A percentile compares a stretch with the other conserved stretches of the same genome.
phyloP scores from a whole-genome alignment of 2,113 vertebrate genomes.

The Narcine bancroftii region DNA sequence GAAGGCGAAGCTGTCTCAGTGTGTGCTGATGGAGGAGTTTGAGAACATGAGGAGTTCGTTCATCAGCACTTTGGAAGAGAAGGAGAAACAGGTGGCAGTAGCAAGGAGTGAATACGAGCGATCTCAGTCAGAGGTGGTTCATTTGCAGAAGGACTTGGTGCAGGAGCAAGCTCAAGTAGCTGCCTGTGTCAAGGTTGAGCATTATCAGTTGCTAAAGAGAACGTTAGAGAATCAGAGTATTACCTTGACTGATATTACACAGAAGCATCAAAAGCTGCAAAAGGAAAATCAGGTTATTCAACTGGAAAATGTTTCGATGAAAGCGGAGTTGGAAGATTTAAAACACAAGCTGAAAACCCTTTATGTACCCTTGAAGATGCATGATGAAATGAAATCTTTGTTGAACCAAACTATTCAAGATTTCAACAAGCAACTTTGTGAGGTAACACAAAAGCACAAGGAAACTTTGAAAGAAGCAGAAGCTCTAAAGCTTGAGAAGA shows the following conservation, averaged over 20 bases:
- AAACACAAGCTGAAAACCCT: conserved; percentile 65
- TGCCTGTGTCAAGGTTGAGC: conserved; percentile 50
- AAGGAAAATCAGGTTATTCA: conserved; percentile 63
- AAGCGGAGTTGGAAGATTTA: conserved; percentile 68
- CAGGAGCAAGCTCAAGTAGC: conserved; percentile 19
- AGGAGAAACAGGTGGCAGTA: conserved; percentile 65
- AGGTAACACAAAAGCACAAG: conserved; percentile 60
- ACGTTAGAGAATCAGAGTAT: conserved; percentile 60
- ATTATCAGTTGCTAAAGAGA: conserved; percentile 60
- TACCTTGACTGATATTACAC: conserved; percentile 61
- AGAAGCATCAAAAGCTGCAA: conserved; percentile 68
- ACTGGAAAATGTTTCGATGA: conserved; percentile 63
- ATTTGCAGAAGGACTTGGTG: conserved; percentile 64
- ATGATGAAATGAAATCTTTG: conserved; percentile 66
- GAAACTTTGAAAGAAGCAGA: conserved; percentile 67
- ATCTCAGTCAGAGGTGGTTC: conserved; percentile 61
- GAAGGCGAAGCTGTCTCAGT: conserved; percentile 49
- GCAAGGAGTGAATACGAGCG: conserved; percentile 64
- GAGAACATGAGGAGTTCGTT: conserved; percentile 81
- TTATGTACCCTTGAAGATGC: conserved; percentile 66
- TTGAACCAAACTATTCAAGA: conserved; percentile 61
- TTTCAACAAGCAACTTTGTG: conserved; percentile 71
- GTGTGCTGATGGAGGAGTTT: conserved; percentile 67
- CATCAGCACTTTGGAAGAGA: conserved; percentile 69
- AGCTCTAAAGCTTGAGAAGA: conserved; percentile 62